Base-by-base conservation (phyloP, 2,113 vertebrate genomes). In the Felis chaus region DNA sequence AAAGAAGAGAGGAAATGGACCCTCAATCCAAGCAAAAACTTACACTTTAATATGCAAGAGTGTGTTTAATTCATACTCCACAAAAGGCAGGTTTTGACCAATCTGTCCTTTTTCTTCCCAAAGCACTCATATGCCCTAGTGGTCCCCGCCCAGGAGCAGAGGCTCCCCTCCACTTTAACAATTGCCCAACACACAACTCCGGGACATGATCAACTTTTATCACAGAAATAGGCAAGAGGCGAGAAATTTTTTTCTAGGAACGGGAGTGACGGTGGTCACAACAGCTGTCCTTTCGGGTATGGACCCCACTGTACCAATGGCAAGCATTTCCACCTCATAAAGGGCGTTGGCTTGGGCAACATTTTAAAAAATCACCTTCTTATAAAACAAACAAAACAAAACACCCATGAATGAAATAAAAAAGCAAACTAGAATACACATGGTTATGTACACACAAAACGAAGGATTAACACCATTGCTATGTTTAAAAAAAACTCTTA, bases 111-210 rank as follows among this genome's bases (percentile, higher is more conserved):
- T 57, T 87, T 66, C 71, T 81, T 7, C 4, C 27, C 21, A 1
- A 16, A 85, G 29, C 1, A 0, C 25, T 10, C 11, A 2, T 21
- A 45, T 48, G 31, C 8, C 31, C 4, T n/a, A 15, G 33, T 3
- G 19, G 3, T 36, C 29, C 15, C 29, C 16, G 7, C 6, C 15
- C 33, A 1, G 21, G 14, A 68, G 4, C 33, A 29, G 8, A 0
- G 1, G 6, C 12, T 45, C 45, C 86, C 15, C 50, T 66, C 23
- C 31, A 0, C 19, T 12, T 79, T 21, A 0, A 6, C 21, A 6
- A 13, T 36, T 2, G 11, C 3, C 23, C 0, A 2, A 7, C 25
- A 27, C 45, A 39, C 19, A 1, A 50, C 9, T 0, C 23, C 50
- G 14, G 29, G 9, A 41, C 39, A 4, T 4, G 6, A 9, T 25